Evolutionary conservation across 53 echinoderm and acorn worm genomes (phyloP).

Genomic region (Patiria pectinifera): DNA sequence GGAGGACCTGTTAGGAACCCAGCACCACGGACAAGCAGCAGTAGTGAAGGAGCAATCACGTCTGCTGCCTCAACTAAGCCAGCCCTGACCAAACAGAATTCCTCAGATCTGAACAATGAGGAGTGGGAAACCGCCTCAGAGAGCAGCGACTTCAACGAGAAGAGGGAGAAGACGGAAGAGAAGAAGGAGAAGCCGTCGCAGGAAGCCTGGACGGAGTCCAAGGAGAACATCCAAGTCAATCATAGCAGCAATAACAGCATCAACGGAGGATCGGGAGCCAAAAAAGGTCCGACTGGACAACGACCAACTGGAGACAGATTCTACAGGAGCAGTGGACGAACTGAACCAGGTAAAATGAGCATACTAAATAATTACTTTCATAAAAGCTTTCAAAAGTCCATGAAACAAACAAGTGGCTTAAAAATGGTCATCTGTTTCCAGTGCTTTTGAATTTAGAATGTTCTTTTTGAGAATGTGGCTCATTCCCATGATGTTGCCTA

Average conservation of each 20-base stretch:
- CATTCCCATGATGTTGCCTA: too few relatives aligned
- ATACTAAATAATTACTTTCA: neutral
- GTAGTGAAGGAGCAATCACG: slow-evolving; percentile 67
- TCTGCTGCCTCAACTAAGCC: slow-evolving; percentile 59
- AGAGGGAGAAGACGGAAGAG: slow-evolving; percentile 60
- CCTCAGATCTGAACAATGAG: slow-evolving; percentile 95
- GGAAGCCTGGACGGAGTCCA: slow-evolving; percentile 47
- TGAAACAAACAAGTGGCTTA: too few relatives aligned
- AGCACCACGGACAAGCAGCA: slow-evolving; percentile 63
- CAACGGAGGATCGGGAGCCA: slow-evolving; percentile 9
- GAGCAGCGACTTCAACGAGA: slow-evolving; percentile 98
- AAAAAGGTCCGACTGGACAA: slow-evolving; percentile 22
- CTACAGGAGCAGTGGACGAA: slow-evolving; percentile 51
- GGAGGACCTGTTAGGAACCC: slow-evolving; percentile 43
- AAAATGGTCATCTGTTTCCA: too few relatives aligned
- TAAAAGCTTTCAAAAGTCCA: neutral
- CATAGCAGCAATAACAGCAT: slow-evolving; percentile 44
- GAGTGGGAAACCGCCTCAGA: slow-evolving; percentile 99
- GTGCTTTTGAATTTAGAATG: too few relatives aligned
- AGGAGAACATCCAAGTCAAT: slow-evolving; percentile 40
- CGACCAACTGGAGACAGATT: slow-evolving; percentile 38
- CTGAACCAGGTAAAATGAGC: slow-evolving; percentile 47
- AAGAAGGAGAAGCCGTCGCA: slow-evolving; percentile 36
- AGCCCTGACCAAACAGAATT: slow-evolving; percentile 81
- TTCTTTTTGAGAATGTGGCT: too few relatives aligned